These are phyloP conservation scores for Pristionchus pacificus DNA, from an alignment of 1,140 invertebrate species.

Conservation along the genomic window DNA sequence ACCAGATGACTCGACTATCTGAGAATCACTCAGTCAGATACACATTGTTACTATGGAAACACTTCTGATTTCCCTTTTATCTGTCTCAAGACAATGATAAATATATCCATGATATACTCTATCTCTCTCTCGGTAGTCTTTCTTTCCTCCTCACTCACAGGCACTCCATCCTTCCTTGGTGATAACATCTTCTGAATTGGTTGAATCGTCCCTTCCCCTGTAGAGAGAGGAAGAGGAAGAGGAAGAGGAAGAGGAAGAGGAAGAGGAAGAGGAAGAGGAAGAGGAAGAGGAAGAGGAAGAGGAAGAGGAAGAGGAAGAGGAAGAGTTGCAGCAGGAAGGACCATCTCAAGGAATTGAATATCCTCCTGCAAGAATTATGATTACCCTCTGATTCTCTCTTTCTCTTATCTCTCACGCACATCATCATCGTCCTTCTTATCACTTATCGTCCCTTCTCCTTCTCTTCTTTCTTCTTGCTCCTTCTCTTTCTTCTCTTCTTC, in stretches of 20 bases:
- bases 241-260: background rate
- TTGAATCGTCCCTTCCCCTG: background rate
- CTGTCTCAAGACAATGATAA: too few species aligned
- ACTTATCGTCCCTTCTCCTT: background rate
- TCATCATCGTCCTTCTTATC: background rate
- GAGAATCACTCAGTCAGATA: too few species aligned
- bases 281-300: constrained; percentile 7
- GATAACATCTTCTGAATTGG: too few species aligned
- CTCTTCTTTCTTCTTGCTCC: background rate
- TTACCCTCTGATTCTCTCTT: background rate
- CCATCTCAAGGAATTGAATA: background rate
- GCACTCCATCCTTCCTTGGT: too few species aligned
- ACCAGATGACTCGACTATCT: too few species aligned
- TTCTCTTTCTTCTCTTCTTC: background rate
- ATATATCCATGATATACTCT: too few species aligned
- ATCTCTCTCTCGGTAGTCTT: too few species aligned
- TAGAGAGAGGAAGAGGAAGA: background rate
- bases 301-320: background rate
- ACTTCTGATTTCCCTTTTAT: too few species aligned
- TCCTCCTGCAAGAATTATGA: background rate
- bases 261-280: background rate
- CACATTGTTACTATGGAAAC: too few species aligned
- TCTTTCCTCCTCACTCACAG: too few species aligned
- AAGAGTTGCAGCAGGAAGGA: background rate
- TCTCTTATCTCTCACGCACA: background rate